Base-by-base conservation (phyloP, 1,140 invertebrate species). In the Babylonia areolata region DNA sequence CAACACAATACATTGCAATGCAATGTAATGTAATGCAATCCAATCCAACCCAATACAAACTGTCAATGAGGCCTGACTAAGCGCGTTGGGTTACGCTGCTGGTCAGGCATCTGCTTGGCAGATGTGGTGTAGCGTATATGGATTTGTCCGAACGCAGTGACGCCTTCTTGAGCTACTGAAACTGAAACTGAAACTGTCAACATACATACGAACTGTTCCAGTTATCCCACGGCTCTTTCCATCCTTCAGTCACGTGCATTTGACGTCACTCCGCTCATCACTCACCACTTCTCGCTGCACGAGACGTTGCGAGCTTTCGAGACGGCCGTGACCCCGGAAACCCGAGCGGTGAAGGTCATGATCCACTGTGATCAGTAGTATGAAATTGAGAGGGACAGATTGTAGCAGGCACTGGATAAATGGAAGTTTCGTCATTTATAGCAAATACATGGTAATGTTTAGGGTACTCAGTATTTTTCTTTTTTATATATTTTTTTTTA, bases 281-380 rank as follows among this genome's bases (percentile, higher is more conserved):
- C 98, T 0, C 98, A 99, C 94, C 96, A 97, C 92, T 99, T 96
- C 93, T 95, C 95, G 71, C 93, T 99, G 0, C 97, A 97, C 90
- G 96, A 99, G 79, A 96, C 97, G 0, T 87, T 96, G 0, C 95
- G 98, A 93, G 98, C 98, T 0, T 99, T 99, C 93, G 96, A 98
- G 90, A 90, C 89, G 17, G 91, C 88, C 51, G 77, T 81, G 15
- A 89, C 90, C 15, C 87, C 84, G 15, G 87, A 85, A 28, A 87
- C 81, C 17, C 96, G 96, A 84, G 96, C 97, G 28, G 96, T 99
- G 89, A 99, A 99, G 95, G 97, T 99, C 88, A 97, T 99, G 95
- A 98, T 99, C 87, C 96, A 98, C 90, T 97, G 97, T 90, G 84
- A 91, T 40, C 71, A 54, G n/a, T 54, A 31, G 64, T 6, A 73